These are phyloP conservation scores for Clusia tigrina DNA, from an alignment of 2,888 invertebrate genomes.

Conservation along the genomic window DNA sequence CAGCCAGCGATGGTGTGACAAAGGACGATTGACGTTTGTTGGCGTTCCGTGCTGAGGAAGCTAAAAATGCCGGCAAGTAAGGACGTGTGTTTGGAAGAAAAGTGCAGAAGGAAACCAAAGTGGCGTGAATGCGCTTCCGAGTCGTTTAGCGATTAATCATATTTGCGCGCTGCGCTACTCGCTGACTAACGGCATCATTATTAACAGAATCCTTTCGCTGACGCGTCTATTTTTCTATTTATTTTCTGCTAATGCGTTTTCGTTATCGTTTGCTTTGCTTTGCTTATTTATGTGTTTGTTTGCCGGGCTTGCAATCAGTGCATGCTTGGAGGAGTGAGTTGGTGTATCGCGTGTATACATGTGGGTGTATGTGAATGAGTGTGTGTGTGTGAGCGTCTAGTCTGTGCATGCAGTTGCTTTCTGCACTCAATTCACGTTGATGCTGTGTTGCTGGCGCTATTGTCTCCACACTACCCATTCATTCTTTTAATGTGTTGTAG, in stretches of 20 bases:
- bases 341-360: neutral
- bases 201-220: neutral
- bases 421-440: neutral
- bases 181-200: neutral
- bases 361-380: neutral
- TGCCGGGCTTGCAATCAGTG: neutral
- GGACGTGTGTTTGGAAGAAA: slow-evolving; percentile 8
- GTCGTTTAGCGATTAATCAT: slow-evolving; percentile 43
- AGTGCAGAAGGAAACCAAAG: slow-evolving; percentile 8
- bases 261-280: neutral
- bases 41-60: neutral
- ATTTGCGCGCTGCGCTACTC: too few species aligned
- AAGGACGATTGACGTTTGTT: neutral
- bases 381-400: neutral
- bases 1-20: too few species aligned
- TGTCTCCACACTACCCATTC: neutral
- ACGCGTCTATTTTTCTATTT: neutral
- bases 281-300: neutral
- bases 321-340: neutral
- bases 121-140: slow-evolving; percentile 32
- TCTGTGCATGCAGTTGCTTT: neutral
- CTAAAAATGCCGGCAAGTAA: neutral
- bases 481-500: neutral
- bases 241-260: neutral
- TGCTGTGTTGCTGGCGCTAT: neutral